Conservation (phyloP, 2,888 invertebrate genomes). For the Spodoptera exigua region DNA sequence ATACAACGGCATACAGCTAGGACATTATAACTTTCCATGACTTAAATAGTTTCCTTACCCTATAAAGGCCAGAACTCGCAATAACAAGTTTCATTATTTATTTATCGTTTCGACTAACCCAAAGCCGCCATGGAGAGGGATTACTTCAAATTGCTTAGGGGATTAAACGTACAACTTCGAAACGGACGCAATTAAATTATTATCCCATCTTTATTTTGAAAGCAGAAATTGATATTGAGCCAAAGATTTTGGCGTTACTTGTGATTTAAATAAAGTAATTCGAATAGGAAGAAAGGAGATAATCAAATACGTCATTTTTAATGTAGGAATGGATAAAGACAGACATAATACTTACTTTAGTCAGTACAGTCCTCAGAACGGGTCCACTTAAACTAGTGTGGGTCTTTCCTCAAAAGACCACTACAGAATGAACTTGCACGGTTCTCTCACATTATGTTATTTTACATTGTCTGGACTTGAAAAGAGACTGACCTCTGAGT, state of each 20-base stretch:
- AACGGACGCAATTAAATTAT: constrained; percentile 40
- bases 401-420: no score
- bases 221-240: constrained; percentile 17
- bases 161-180: constrained; percentile 45
- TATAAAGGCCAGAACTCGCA: constrained; percentile 5
- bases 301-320: no score
- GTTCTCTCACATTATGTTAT: no score
- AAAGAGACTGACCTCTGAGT: no score
- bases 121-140: constrained; percentile 34
- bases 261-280: constrained; percentile 10
- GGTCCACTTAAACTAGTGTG: no score
- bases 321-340: neutral
- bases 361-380: no score
- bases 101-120: constrained; percentile 33
- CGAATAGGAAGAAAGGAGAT: neutral
- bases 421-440: no score
- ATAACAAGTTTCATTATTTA: constrained; percentile 47
- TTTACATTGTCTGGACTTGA: no score
- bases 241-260: constrained; percentile 1
- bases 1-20: no score
- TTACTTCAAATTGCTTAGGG: constrained; percentile 53
- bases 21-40: neutral
- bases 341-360: no score
- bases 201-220: constrained; percentile 26
- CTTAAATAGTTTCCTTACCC: constrained; percentile 16